Evolutionary conservation across 2,797 vertebrate species (phyloP), one percentile per base, ranked within the genome.

Genomic region (Lophotriccus pileatus): DNA sequence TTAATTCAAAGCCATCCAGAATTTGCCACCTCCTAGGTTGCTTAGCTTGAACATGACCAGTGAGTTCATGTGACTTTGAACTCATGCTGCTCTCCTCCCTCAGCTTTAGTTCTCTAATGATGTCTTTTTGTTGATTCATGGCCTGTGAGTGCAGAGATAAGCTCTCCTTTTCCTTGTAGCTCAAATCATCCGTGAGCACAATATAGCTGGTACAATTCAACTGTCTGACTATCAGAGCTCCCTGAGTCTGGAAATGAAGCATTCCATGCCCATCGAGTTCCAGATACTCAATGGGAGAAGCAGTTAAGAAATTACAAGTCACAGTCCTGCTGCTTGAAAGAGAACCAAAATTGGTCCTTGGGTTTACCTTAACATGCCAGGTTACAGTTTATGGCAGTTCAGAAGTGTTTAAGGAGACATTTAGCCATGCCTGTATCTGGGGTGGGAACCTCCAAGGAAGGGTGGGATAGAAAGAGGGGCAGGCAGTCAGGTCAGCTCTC

Each of bases 1-100:
- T 59, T 72, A 94, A 96, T 92, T 74, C 23, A 22, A 80, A 92
- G 22, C 68, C 5, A 20, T 87, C 63, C 53, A 93, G 83, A 93
- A 94, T 94, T 90, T 95, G 69, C 37, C 69, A 78, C 89, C 88
- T 97, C 84, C 92, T 76, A 91, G 44, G 59, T 90, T 95, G 91
- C 87, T 93, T n/a, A 59, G 55, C 74, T 89, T 85, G 84, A 96
- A 68, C 73, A 43, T 3, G 34, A 23, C 37, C 62, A 46, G 30
- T 75, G 56, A 89, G 43, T 95, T 95, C 50, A 76, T 73, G 55
- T 41, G 66, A 63, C 68, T 87, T 95, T 87, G 83, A 94, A 93
- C 89, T 83, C 9, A 1, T 1, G 0, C 34, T 85, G 60, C 37
- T 77, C 44, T 87, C 60, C 74, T 60, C 36, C 46, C 73, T 79